A percentile compares a stretch with the other conserved stretches of the same genome.
These are phyloP conservation scores for Calidris pygmaea DNA, from an alignment of 2,113 vertebrate genomes.

Conservation along the genomic window DNA sequence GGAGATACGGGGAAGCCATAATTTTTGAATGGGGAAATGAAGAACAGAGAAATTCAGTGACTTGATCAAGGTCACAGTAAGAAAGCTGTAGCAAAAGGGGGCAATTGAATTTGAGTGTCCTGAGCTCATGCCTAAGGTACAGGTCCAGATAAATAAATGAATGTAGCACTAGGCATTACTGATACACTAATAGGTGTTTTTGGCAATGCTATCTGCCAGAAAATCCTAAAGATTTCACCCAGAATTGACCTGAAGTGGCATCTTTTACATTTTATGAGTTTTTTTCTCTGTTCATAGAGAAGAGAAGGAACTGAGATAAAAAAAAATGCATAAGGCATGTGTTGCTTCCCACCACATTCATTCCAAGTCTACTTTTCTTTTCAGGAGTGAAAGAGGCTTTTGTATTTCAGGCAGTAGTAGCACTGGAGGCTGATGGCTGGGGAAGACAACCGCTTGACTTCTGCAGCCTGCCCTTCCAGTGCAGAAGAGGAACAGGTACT, in stretches of 20 bases:
- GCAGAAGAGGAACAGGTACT: background rate
- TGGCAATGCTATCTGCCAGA: background rate
- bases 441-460: background rate
- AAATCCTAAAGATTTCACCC: background rate
- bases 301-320: background rate
- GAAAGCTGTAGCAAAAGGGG: background rate
- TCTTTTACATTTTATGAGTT: background rate
- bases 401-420: background rate
- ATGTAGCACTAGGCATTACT: background rate
- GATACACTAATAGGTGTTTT: background rate
- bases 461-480: background rate
- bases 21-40: background rate
- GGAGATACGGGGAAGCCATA: too few species aligned
- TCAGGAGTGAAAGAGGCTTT: background rate
- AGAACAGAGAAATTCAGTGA: background rate
- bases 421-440: background rate
- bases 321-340: background rate
- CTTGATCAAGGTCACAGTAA: background rate
- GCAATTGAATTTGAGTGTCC: background rate
- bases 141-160: background rate
- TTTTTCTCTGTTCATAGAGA: background rate
- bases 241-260: background rate
- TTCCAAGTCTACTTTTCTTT: background rate
- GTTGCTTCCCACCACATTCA: background rate
- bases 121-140: background rate